These are phyloP conservation scores for Rhizomys pruinosus DNA, from an alignment of 2,113 vertebrate species.

Conservation along the genomic window DNA sequence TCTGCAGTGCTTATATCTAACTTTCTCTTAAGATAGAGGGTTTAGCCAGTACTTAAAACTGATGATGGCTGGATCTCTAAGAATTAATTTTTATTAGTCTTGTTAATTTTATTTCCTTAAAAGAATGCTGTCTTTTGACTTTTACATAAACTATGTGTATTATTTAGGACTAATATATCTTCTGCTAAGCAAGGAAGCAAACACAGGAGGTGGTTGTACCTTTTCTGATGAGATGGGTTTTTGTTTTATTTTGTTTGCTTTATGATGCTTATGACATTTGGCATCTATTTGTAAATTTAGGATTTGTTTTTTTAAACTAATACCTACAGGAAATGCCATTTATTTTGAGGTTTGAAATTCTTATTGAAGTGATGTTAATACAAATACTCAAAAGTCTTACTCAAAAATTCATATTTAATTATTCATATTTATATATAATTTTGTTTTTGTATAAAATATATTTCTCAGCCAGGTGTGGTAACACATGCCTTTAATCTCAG, in stretches of 20 bases:
- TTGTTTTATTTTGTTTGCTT: background rate
- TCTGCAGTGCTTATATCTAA: too few species aligned
- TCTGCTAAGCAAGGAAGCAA: background rate
- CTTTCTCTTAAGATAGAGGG: too few species aligned
- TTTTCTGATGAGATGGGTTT: background rate
- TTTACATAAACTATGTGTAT: background rate
- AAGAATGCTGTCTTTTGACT: background rate
- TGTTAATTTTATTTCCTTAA: slow-evolving; percentile 19
- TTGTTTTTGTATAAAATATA: too few species aligned
- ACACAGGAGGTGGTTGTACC: background rate
- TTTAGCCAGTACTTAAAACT: background rate
- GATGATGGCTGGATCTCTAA: background rate
- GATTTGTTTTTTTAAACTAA: slow-evolving; percentile 12
- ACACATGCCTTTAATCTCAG: too few species aligned
- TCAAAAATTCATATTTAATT: background rate
- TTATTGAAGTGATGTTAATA: background rate
- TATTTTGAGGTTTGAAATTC: slow-evolving; percentile 38
- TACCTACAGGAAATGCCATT: background rate
- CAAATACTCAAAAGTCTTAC: background rate
- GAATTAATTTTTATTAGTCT: background rate
- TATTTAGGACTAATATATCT: background rate
- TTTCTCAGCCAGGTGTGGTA: too few species aligned
- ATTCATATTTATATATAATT: background rate
- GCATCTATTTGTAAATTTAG: background rate
- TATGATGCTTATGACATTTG: slow-evolving; percentile 6